These are phyloP conservation scores for Heliconius hermathena DNA, from an alignment of 1,140 invertebrate species.

Conservation along the genomic window DNA sequence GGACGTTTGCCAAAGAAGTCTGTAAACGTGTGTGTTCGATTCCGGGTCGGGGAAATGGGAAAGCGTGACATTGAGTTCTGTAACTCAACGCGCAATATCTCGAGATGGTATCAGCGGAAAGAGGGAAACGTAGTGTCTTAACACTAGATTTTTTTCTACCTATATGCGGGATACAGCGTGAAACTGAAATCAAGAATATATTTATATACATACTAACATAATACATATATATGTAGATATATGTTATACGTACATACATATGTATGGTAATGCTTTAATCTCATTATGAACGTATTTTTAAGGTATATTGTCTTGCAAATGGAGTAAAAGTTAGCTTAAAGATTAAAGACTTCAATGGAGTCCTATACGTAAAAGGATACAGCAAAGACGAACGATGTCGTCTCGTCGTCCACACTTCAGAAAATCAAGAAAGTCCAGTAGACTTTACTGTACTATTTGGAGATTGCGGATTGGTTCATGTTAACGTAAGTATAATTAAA, in stretches of 20 bases:
- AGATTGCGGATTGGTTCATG: conserved; percentile 94
- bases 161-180: too few relatives aligned
- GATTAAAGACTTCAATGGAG: conserved; percentile 93
- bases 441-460: conserved; percentile 96
- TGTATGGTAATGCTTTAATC: neutral
- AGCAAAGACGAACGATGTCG: conserved; percentile 96
- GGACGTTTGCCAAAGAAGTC: too few relatives aligned
- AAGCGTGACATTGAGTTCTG: too few relatives aligned
- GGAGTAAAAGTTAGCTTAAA: conserved; percentile 94
- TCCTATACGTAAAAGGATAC: conserved; percentile 96
- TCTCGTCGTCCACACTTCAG: conserved; percentile 88
- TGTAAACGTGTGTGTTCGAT: too few relatives aligned
- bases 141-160: too few relatives aligned
- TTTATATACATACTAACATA: too few relatives aligned
- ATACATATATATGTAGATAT: neutral
- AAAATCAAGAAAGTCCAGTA: conserved; percentile 86
- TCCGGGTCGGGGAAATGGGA: too few relatives aligned
- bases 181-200: too few relatives aligned
- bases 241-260: neutral
- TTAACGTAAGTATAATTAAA: conserved; percentile 87
- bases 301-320: conserved; percentile 93
- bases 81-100: too few relatives aligned
- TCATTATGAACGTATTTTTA: conserved; percentile 46
- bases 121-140: too few relatives aligned
- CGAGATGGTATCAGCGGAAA: too few relatives aligned